Percentiles rank a stretch among this genome's conserved stretches.
These are phyloP conservation scores for Cheilosia variabilis DNA, from an alignment of 2,888 invertebrate species.

Conservation along the genomic window DNA sequence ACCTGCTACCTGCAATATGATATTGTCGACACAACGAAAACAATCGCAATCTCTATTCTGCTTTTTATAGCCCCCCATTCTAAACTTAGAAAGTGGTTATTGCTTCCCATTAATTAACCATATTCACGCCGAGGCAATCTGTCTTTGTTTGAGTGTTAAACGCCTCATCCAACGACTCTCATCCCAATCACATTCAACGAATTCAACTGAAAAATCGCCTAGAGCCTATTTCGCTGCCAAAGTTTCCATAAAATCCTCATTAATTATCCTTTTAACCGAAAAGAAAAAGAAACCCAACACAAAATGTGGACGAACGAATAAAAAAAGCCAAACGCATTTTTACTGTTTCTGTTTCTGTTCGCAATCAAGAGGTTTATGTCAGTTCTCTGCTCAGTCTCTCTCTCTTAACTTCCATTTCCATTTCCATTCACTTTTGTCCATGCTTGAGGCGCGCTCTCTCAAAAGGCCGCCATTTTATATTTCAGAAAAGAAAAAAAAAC, in stretches of 20 bases:
- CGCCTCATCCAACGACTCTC: background rate
- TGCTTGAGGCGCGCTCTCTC: slow-evolving; percentile 40
- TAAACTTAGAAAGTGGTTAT: slow-evolving; percentile 28
- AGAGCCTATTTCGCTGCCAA: background rate
- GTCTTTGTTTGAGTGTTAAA: background rate
- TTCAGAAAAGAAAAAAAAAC: slow-evolving; percentile 39
- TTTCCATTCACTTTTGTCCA: slow-evolving; percentile 46
- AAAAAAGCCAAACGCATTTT: slow-evolving; percentile 48
- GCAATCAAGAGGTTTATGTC: slow-evolving; percentile 21
- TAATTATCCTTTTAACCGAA: slow-evolving; percentile 26
- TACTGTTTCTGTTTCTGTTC: slow-evolving; percentile 4
- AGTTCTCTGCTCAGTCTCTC: background rate
- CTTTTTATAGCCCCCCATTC: background rate
- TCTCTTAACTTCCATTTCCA: slow-evolving; percentile 58
- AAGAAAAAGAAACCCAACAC: slow-evolving; percentile 7
- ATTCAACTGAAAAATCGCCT: background rate
- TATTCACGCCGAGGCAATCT: background rate
- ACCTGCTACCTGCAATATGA: too few species aligned
- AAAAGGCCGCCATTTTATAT: slow-evolving; percentile 68
- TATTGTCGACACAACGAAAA: background rate
- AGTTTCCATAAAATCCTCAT: slow-evolving; percentile 4
- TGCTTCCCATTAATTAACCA: slow-evolving; percentile 16
- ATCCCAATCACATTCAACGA: background rate
- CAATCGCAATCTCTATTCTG: background rate
- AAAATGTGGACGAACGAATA: background rate